Evolutionary conservation across 2,797 vertebrate genomes (phyloP).

Genomic region (Neosilurus mollespiculum): DNA sequence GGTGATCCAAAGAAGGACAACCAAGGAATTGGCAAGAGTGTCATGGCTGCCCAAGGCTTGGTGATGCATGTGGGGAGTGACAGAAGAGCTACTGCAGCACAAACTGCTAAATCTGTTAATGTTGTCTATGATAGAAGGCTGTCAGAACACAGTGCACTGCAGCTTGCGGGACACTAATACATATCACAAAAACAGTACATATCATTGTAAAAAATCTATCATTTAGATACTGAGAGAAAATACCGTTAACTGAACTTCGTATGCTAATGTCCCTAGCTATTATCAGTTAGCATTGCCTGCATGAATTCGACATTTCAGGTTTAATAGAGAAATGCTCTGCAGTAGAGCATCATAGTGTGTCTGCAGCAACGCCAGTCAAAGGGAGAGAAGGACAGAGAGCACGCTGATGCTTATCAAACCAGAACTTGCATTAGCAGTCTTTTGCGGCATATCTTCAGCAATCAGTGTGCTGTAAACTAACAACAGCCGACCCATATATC

Average conservation of each 20-base stretch:
- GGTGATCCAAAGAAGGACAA: no score
- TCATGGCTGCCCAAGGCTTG: no score
- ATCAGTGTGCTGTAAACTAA: constrained; percentile 5
- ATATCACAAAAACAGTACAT: not conserved
- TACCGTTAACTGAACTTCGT: not conserved
- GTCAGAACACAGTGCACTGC: not conserved
- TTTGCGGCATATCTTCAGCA: constrained; percentile 11
- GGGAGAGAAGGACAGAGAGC: not conserved
- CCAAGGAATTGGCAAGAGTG: no score
- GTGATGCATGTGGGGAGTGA: no score
- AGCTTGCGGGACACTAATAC: not conserved
- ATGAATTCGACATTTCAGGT: not conserved
- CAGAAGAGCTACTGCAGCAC: no score
- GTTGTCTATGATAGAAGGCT: no score
- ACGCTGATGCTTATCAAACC: constrained; percentile 24
- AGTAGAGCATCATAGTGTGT: constrained; percentile 26
- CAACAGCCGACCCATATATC: constrained; percentile 1
- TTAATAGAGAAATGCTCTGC: constrained; percentile 16
- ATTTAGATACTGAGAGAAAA: not conserved
- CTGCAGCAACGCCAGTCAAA: constrained; percentile 37
- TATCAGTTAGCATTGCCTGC: not conserved
- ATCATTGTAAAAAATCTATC: not conserved
- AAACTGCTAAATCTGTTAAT: no score
- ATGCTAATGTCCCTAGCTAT: not conserved
- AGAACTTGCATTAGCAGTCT: constrained; percentile 31